These are phyloP conservation scores for Xanthorhoe designata DNA, from an alignment of 2,888 invertebrate genomes.

Conservation along the genomic window DNA sequence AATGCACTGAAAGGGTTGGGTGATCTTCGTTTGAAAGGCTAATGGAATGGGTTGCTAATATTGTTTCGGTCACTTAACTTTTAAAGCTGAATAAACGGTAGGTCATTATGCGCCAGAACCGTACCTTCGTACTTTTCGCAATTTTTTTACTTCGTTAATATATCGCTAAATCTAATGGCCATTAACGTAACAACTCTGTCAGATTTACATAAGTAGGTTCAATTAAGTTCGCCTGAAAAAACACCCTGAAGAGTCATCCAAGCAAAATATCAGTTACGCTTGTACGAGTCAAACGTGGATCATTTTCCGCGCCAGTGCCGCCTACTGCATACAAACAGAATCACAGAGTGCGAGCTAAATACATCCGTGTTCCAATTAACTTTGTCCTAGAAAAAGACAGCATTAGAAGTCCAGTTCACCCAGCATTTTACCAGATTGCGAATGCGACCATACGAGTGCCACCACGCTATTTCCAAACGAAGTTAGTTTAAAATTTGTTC, in stretches of 20 bases:
- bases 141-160: neutral
- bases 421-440: constrained; percentile 55
- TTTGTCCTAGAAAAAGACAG: constrained; percentile 49
- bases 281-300: constrained; percentile 57
- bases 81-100: neutral
- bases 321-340: constrained; percentile 62
- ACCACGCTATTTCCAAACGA: constrained; percentile 58
- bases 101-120: too few relatives aligned
- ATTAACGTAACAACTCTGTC: neutral
- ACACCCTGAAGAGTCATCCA: constrained; percentile 42
- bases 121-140: neutral
- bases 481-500: constrained; percentile 64
- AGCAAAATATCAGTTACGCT: constrained; percentile 55
- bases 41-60: constrained; percentile 31
- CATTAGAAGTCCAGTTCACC: constrained; percentile 53
- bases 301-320: constrained; percentile 58
- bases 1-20: constrained; percentile 39
- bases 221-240: constrained; percentile 31
- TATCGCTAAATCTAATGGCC: neutral
- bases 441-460: constrained; percentile 54
- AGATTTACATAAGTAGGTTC: too few relatives aligned
- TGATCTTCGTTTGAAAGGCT: constrained; percentile 29
- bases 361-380: constrained; percentile 59
- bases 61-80: constrained; percentile 18
- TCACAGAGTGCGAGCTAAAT: constrained; percentile 59